A percentile compares a stretch with the other conserved stretches of the same genome.
Conservation (phyloP, 2,888 invertebrate species). For the Acleris emargana region DNA sequence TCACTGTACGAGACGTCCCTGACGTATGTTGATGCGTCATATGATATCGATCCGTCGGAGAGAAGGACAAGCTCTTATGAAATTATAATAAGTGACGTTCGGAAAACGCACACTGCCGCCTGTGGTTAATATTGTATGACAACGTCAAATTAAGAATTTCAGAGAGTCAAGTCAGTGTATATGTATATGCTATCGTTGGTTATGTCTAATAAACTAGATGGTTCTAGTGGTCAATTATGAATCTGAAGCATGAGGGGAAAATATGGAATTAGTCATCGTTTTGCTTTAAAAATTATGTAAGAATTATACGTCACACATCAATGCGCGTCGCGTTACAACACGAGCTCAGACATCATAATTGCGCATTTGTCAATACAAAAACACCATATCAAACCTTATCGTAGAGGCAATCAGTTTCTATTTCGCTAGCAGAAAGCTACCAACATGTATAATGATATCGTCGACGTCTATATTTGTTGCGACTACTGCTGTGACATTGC, state of each 20-base stretch:
- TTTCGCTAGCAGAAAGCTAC: constrained; percentile 2
- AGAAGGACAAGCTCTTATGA: constrained; percentile 25
- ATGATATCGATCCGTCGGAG: constrained; percentile 30
- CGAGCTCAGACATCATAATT: constrained; percentile 20
- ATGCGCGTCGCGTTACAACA: constrained; percentile 15
- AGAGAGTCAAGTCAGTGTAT: background rate
- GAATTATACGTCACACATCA: constrained; percentile 19
- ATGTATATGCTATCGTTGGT: too few species aligned
- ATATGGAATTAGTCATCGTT: too few species aligned
- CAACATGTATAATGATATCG: constrained; percentile 50
- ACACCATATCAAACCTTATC: constrained; percentile 13
- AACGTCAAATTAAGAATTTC: constrained; percentile 10
- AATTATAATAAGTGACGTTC: constrained; percentile 35
- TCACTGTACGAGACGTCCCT: constrained; percentile 30
- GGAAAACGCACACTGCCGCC: background rate
- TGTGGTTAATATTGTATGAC: constrained; percentile 21
- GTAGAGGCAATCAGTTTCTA: constrained; percentile 13
- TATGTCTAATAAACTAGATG: too few species aligned
- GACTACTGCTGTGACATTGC: constrained; percentile 57
- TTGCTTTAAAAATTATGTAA: too few species aligned
- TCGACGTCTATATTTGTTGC: constrained; percentile 58
- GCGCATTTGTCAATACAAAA: constrained; percentile 14
- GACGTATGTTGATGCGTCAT: constrained; percentile 34
- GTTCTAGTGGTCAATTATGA: too few species aligned
- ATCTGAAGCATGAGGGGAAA: too few species aligned